Percentiles rank a stretch among this genome's conserved stretches.
Conservation (phyloP, 2,888 invertebrate genomes). For the Diploptera punctata region DNA sequence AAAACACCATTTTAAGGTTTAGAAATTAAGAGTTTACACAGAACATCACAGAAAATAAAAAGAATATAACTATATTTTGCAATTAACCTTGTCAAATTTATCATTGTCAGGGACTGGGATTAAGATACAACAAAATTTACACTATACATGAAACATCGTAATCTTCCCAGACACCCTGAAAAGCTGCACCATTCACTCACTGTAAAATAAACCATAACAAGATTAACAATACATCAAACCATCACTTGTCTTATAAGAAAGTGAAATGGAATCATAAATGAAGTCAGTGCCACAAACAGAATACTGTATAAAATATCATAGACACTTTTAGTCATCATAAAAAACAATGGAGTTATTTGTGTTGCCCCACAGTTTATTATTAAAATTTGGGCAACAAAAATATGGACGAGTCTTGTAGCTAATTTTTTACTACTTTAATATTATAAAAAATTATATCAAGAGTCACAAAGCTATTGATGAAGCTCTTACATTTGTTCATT, state of each 20-base stretch:
- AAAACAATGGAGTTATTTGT: no score
- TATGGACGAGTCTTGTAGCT: no score
- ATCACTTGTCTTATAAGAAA: background rate
- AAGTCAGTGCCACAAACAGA: background rate
- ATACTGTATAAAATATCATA: background rate
- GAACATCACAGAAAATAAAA: slow-evolving; percentile 13
- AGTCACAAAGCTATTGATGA: no score
- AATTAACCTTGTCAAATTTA: background rate
- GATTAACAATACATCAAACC: slow-evolving; percentile 2
- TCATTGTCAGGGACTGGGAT: background rate
- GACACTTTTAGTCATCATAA: no score
- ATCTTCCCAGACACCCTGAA: background rate
- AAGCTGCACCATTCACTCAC: background rate
- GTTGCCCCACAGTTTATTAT: no score
- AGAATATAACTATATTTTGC: background rate
- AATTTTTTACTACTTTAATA: no score
- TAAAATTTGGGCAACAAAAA: no score
- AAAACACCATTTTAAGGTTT: slow-evolving; percentile 4
- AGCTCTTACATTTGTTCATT: background rate
- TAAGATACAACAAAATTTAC: slow-evolving; percentile 16
- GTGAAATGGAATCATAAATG: no score
- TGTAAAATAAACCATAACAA: background rate
- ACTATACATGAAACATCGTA: slow-evolving; percentile 1
- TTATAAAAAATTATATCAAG: no score
- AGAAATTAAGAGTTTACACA: background rate